Evolutionary conservation across 2,113 vertebrate genomes (phyloP), one percentile per base, ranked within the genome.

Genomic region (Scytalopus superciliaris): DNA sequence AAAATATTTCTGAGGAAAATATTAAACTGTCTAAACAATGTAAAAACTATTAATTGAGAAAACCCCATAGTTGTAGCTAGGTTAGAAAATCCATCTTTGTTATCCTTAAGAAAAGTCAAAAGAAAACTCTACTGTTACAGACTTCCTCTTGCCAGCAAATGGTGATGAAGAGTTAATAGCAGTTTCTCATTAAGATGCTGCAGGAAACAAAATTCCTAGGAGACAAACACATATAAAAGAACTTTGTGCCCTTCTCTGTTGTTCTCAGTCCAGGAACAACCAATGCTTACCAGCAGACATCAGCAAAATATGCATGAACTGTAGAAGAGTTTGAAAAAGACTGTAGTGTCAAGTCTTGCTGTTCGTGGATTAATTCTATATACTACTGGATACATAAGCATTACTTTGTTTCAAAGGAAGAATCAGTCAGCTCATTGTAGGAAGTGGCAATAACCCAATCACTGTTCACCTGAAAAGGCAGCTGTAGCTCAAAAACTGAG

Each of bases 151-250:
- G 53, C 37, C 47, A 63, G 69, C 22, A 81, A 90, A 89, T 17
- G 55, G 27, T 1, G 5, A 72, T 33, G 57, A 78, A 14, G 35
- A 92, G 27, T 89, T 68, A 87, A 68, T 2, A 75, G 47, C 56
- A 95, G 33, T 19, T 89, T 84, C 69, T 91, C 47, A 63, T 77
- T 87, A 74, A 52, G 30, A 92, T 80, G 35, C 64, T 84, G 35
- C 44, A 87, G 45, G 45, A 92, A 90, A 84, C 50, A 84, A 83
- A 84, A 81, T 56, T 44, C 53, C 15, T 60, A 39, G 19, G 47
- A 78, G 44, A 89, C n/a, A 84, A 53, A 80, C 23, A 35, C 25
- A 75, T 37, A 10, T 47, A 28, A 39, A 78, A 67, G 8, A 52
- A 63, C 23, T 75, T 35, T 10, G 6, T 69, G 37, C 6, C 40